Evolutionary conservation across 2,888 invertebrate genomes (phyloP).

Genomic region (Agrotis segetum): DNA sequence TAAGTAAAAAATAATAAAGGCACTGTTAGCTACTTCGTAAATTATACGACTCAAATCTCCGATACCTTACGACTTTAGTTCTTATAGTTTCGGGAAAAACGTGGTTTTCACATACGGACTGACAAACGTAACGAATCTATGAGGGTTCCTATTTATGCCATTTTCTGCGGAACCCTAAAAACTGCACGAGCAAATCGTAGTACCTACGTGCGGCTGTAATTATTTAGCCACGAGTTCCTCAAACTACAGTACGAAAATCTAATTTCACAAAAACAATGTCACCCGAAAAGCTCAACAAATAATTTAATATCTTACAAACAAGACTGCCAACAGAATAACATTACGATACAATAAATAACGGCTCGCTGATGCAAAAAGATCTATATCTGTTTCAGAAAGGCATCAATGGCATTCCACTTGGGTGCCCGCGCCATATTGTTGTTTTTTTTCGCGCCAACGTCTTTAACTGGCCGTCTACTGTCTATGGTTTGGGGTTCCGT

Average conservation of each 20-base stretch:
- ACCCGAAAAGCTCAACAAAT: slow-evolving; percentile 22
- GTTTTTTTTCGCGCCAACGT: slow-evolving; percentile 75
- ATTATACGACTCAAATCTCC: too few relatives aligned
- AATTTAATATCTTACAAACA: slow-evolving; percentile 41
- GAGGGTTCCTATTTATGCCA: too few relatives aligned
- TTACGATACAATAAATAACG: slow-evolving; percentile 67
- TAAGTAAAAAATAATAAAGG: too few relatives aligned
- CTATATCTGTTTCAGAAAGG: slow-evolving; percentile 74
- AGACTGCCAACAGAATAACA: slow-evolving; percentile 60
- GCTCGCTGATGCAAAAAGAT: slow-evolving; percentile 75
- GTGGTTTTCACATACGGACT: too few relatives aligned
- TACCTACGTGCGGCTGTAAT: not conserved
- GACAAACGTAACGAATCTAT: too few relatives aligned
- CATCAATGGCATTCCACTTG: slow-evolving; percentile 85
- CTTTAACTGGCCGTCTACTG: slow-evolving; percentile 72
- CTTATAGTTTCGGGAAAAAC: too few relatives aligned
- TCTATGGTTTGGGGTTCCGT: slow-evolving; percentile 61
- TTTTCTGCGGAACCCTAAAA: not conserved
- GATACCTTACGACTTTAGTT: too few relatives aligned
- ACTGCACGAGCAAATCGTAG: not conserved
- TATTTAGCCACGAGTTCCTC: not conserved
- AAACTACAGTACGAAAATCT: not conserved
- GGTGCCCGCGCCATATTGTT: slow-evolving; percentile 80
- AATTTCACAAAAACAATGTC: slow-evolving; percentile 13
- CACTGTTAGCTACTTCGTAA: too few relatives aligned